A percentile compares a stretch with the other conserved stretches of the same genome.
Evolutionary conservation across 2,797 vertebrate genomes (phyloP).

Genomic region (Sebastes vulpes): DNA sequence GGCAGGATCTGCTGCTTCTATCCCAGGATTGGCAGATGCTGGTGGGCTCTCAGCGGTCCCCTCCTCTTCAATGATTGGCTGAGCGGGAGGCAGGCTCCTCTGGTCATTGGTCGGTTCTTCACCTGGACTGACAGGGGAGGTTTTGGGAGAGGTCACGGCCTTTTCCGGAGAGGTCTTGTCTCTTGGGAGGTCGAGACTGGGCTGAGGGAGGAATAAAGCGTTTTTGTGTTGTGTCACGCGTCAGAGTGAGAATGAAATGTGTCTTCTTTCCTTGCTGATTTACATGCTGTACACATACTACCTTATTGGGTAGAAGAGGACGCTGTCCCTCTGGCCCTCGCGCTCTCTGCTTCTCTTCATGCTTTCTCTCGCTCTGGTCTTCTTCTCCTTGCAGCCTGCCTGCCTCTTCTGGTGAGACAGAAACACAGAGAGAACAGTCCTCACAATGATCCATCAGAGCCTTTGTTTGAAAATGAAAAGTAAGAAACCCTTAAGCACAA

Average conservation of each 20-base stretch:
- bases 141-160: slow-evolving; percentile 44
- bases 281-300: slow-evolving; percentile 25
- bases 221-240: not conserved
- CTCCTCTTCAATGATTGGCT: slow-evolving; percentile 51
- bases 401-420: slow-evolving; percentile 70
- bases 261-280: not conserved
- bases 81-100: slow-evolving; percentile 50
- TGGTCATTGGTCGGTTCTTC: slow-evolving; percentile 53
- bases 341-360: slow-evolving; percentile 63
- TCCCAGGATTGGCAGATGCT: slow-evolving; percentile 10
- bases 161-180: slow-evolving; percentile 63
- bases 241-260: not conserved
- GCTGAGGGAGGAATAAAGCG: slow-evolving; percentile 53
- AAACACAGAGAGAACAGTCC: not conserved
- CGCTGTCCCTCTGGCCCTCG: slow-evolving; percentile 74
- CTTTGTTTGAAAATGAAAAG: not conserved
- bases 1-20: slow-evolving; percentile 50
- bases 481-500: not conserved
- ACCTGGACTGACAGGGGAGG: slow-evolving; percentile 51
- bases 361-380: slow-evolving; percentile 57
- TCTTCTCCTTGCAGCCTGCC: slow-evolving; percentile 61
- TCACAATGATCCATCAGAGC: not conserved
- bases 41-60: slow-evolving; percentile 42
- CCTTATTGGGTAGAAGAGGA: slow-evolving; percentile 75
- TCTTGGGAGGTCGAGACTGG: slow-evolving; percentile 60